Percentiles rank a stretch among this genome's conserved stretches.
Evolutionary conservation across 2,888 invertebrate genomes (phyloP).

Genomic region (Sarcophaga carnaria): DNA sequence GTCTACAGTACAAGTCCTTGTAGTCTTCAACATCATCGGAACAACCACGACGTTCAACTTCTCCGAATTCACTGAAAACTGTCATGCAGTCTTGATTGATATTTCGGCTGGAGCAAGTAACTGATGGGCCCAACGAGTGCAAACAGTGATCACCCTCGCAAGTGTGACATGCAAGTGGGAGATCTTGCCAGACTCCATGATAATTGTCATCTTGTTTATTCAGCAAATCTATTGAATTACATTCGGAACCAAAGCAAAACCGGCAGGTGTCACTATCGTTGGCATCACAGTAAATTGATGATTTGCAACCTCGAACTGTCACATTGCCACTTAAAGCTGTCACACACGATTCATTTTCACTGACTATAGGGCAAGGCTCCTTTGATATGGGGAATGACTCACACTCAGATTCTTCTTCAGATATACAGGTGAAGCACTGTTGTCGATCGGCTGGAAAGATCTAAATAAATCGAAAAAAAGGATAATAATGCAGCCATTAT

Average conservation of each 20-base stretch:
- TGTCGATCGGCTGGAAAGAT: slow-evolving; percentile 77
- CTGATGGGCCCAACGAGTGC: slow-evolving; percentile 74
- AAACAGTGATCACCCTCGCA: slow-evolving; percentile 76
- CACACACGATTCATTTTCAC: slow-evolving; percentile 75
- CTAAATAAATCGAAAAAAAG: slow-evolving; percentile 64
- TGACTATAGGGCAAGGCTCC: slow-evolving; percentile 72
- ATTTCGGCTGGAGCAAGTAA: slow-evolving; percentile 71
- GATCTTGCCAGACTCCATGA: slow-evolving; percentile 77
- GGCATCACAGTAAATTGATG: slow-evolving; percentile 73
- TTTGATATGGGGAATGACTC: slow-evolving; percentile 73
- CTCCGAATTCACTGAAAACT: slow-evolving; percentile 74
- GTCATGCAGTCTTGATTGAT: slow-evolving; percentile 77
- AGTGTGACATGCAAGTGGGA: slow-evolving; percentile 77
- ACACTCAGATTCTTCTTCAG: slow-evolving; percentile 75
- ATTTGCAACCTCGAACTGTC: slow-evolving; percentile 78
- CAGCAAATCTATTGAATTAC: slow-evolving; percentile 77
- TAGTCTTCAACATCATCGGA: slow-evolving; percentile 77
- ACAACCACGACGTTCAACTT: slow-evolving; percentile 77
- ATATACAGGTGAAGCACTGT: slow-evolving; percentile 76
- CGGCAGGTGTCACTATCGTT: slow-evolving; percentile 75
- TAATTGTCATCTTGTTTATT: slow-evolving; percentile 76
- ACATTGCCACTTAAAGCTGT: slow-evolving; percentile 72
- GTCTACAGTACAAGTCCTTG: slow-evolving; percentile 76
- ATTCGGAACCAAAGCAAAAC: slow-evolving; percentile 74
- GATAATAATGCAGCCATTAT: background rate